Percentiles rank a stretch among this genome's conserved stretches.
Conservation (phyloP, 2,113 vertebrate genomes). For the Dromas ardeola region DNA sequence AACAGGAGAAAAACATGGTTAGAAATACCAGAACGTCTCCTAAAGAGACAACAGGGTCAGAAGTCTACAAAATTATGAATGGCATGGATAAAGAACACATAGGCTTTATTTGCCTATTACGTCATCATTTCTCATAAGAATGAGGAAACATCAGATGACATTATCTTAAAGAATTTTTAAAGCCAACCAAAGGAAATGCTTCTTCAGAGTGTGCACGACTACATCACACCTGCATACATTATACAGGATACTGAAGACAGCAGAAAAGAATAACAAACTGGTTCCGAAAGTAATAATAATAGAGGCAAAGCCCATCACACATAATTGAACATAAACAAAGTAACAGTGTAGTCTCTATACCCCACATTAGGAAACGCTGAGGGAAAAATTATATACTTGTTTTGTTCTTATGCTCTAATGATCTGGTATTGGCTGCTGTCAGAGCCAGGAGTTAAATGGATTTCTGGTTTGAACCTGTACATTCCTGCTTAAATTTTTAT, state of each 20-base stretch:
- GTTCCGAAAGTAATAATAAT: not conserved
- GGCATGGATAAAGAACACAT: not conserved
- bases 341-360: not conserved
- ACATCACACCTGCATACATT: not conserved
- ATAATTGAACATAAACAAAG: not conserved
- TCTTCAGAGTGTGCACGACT: not conserved
- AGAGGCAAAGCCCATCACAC: not conserved
- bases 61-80: not conserved
- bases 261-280: not conserved
- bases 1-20: not conserved
- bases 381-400: not conserved
- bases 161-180: not conserved
- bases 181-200: not conserved
- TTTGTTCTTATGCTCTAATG: not conserved
- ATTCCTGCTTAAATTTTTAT: not conserved
- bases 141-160: not conserved
- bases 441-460: not conserved
- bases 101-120: not conserved
- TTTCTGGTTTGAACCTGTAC: not conserved
- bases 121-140: not conserved
- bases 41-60: not conserved
- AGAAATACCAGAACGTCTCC: not conserved
- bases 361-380: not conserved
- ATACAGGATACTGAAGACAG: not conserved
- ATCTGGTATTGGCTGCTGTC: not conserved